Evolutionary conservation across 1,140 invertebrate species (phyloP).

Genomic region (Temnothorax curvispinosus): DNA sequence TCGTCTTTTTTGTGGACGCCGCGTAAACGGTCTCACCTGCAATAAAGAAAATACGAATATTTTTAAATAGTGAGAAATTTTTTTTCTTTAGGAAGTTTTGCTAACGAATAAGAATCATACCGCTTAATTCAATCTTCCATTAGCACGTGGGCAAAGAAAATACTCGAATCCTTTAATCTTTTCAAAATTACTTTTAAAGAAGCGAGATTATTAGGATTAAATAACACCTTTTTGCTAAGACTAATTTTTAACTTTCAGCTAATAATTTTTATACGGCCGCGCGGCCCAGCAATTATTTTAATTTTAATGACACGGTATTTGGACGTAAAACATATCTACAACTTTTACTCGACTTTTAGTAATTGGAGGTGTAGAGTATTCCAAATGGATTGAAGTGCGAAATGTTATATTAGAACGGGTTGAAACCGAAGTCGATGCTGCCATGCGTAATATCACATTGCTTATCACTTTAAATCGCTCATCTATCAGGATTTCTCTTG

Average conservation of each 20-base stretch:
- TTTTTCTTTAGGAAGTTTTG: neutral
- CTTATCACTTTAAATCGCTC: slow-evolving; percentile 29
- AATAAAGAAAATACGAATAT: slow-evolving; percentile 54
- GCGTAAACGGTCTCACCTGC: slow-evolving; percentile 85
- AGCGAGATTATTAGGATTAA: slow-evolving; percentile 8
- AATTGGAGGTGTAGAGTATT: neutral
- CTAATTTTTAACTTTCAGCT: neutral
- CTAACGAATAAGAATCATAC: slow-evolving; percentile 40
- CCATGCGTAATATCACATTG: neutral
- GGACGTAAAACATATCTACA: neutral
- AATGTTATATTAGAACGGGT: neutral
- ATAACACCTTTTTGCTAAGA: neutral
- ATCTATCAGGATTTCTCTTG: slow-evolving; percentile 1
- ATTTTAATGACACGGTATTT: neutral
- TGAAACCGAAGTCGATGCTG: neutral
- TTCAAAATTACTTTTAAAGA: slow-evolving; percentile 40
- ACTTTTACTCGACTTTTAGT: neutral
- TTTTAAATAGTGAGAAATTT: slow-evolving; percentile 30
- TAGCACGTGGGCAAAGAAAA: slow-evolving; percentile 49
- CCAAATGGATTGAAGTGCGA: neutral
- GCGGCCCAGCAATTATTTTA: neutral
- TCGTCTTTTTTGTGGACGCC: slow-evolving; percentile 83
- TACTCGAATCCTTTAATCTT: slow-evolving; percentile 25
- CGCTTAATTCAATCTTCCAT: slow-evolving; percentile 54
- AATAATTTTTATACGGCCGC: neutral